Evolutionary conservation across 2,888 invertebrate genomes (phyloP), one percentile per base, ranked within the genome.

Genomic region (Suillia variegata): DNA sequence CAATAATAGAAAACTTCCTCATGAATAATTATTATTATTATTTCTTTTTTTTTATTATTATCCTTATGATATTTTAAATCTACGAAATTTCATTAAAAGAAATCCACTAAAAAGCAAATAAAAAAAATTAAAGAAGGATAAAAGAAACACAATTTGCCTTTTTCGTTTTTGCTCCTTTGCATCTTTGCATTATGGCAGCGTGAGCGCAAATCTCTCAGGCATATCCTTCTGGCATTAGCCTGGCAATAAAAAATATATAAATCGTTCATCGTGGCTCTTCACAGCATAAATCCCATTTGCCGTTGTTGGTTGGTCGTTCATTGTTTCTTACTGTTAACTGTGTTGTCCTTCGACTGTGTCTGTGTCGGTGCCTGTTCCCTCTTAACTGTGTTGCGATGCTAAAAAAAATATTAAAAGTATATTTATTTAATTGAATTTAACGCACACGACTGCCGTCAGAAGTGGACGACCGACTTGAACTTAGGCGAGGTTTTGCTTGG

Each of bases 341-440:
- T n/a, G n/a, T 38, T 38, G 10, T n/a, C n/a, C 13, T 38, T 38
- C 31, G 31, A 12, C 31, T 31, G 5, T 31, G 6, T 31, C 12
- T 31, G 31, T n/a, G n/a, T n/a, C n/a, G n/a, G n/a, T n/a, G n/a
- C n/a, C 31, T 31, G 31, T 31, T 31, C 31, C 31, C n/a, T n/a
- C n/a, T n/a, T n/a, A n/a, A n/a, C n/a, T n/a, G n/a, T n/a, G n/a
- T n/a, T n/a, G n/a, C n/a, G n/a, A n/a, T n/a, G n/a, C n/a, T n/a
- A n/a, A n/a, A n/a, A n/a, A n/a, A n/a, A n/a, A n/a, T n/a, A n/a
- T n/a, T n/a, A n/a, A n/a, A n/a, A n/a, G n/a, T n/a, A n/a, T n/a
- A n/a, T 60, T 58, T 62, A 63, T 64, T 62, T 67, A 67, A 67
- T 65, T 67, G 64, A 65, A 67, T 67, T 67, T 65, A 62, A 49